phyloP scores from a whole-genome alignment of 2,888 invertebrate genomes.

The Drosophila mimica region DNA sequence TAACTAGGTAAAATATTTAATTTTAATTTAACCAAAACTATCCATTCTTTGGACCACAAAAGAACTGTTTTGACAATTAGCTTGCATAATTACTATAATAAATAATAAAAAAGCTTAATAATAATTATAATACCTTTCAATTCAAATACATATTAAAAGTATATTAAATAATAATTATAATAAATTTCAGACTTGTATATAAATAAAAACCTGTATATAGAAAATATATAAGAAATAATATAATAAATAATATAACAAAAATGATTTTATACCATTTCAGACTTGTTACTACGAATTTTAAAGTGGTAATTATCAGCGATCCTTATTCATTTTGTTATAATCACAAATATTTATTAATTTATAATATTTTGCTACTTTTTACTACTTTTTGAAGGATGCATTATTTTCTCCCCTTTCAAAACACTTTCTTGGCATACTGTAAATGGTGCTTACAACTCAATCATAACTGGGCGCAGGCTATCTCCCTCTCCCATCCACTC shows the following conservation, averaged over 20 bases:
- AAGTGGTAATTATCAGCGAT: not conserved
- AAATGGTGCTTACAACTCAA: not conserved
- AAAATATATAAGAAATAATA: not conserved
- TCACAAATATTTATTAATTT: not conserved
- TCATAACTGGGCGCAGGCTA: not conserved
- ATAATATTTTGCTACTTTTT: not conserved
- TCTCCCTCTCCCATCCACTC: not conserved
- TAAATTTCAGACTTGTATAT: not conserved
- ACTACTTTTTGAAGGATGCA: too few species aligned
- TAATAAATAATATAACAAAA: not conserved
- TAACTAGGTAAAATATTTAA: not conserved
- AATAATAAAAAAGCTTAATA: not conserved
- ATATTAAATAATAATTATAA: not conserved
- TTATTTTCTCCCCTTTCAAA: not conserved
- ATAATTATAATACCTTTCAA: not conserved
- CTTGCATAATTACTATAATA: not conserved
- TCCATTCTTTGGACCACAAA: not conserved
- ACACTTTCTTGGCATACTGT: not conserved
- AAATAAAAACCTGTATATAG: too few species aligned
- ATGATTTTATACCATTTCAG: not conserved
- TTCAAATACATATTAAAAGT: too few species aligned
- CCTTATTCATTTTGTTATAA: not conserved
- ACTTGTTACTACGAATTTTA: not conserved
- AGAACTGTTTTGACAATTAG: too few species aligned
- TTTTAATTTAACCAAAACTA: not conserved